These are phyloP conservation scores for Diglossa cyanea DNA, from an alignment of 2,797 vertebrate genomes.

Conservation along the genomic window DNA sequence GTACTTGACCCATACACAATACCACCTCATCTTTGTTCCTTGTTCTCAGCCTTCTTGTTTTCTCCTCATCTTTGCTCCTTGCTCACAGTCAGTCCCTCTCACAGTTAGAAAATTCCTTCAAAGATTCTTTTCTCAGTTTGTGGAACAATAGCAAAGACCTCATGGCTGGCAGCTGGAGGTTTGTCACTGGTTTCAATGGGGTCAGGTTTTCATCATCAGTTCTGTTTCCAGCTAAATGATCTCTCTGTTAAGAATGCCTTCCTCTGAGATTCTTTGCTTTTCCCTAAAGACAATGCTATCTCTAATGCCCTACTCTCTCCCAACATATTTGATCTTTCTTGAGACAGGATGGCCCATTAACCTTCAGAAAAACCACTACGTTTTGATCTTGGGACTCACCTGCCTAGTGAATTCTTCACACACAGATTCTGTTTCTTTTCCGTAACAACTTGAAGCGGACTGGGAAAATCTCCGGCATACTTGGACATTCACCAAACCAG, in stretches of 20 bases:
- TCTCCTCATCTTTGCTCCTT: background rate
- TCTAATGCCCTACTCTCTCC: background rate
- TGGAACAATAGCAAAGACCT: background rate
- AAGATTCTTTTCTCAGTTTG: background rate
- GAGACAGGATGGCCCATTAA: background rate
- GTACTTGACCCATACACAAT: background rate
- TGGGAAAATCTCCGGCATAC: conserved; percentile 54
- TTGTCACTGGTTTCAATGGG: background rate
- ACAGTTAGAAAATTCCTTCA: background rate
- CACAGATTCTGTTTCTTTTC: conserved; percentile 37
- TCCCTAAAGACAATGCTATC: background rate
- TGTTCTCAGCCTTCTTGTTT: background rate
- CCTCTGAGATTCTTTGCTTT: background rate
- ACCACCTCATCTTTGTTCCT: background rate
- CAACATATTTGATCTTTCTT: background rate
- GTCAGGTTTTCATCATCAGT: background rate
- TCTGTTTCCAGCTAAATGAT: background rate
- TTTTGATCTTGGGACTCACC: conserved; percentile 22
- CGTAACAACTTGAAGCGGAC: conserved; percentile 12
- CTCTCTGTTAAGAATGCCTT: background rate
- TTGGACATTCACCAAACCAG: conserved; percentile 41
- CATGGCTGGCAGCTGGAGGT: background rate
- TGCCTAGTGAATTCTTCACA: conserved; percentile 55
- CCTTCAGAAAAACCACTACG: background rate
- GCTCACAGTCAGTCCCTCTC: background rate